A percentile compares a stretch with the other conserved stretches of the same genome.
Conservation (phyloP, 2,113 vertebrate species). For the Dolichallabes microphthalmus region DNA sequence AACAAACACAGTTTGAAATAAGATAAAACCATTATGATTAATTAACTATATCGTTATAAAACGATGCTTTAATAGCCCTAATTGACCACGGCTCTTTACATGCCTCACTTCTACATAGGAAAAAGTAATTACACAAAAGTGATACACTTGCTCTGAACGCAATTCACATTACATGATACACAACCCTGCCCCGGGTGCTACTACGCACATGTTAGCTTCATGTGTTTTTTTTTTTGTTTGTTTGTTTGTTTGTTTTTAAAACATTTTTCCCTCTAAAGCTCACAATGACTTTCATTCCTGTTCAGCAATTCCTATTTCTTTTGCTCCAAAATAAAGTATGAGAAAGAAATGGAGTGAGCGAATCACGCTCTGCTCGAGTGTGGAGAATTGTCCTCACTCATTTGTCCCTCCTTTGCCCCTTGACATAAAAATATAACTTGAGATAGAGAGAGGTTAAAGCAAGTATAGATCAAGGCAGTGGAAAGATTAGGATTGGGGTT, state of each 20-base stretch:
- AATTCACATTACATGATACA: neutral
- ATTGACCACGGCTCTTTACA: neutral
- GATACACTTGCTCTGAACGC: neutral
- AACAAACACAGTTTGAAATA: neutral
- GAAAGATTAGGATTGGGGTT: conserved; percentile 17
- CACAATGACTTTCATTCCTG: conserved; percentile 23
- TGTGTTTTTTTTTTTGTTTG: neutral
- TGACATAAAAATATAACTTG: conserved; percentile 41
- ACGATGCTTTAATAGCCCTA: neutral
- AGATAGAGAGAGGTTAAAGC: conserved; percentile 19
- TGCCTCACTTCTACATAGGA: neutral
- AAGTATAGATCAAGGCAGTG: conserved; percentile 26
- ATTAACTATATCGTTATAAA: neutral
- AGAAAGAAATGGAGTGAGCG: conserved; percentile 16
- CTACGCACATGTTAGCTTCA: conserved; percentile 31
- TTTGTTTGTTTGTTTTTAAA: too few species aligned
- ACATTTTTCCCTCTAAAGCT: neutral
- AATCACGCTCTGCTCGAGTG: neutral
- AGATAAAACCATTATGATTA: neutral
- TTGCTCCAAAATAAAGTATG: conserved; percentile 25
- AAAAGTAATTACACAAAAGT: neutral
- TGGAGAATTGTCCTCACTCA: conserved; percentile 12
- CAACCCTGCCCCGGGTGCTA: conserved; percentile 4
- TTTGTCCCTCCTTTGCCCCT: conserved; percentile 23
- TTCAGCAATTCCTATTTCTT: conserved; percentile 26